Percentiles rank a stretch among this genome's conserved stretches.
These are phyloP conservation scores for Podocnemis expansa DNA, from an alignment of 2,113 vertebrate species.

Conservation along the genomic window DNA sequence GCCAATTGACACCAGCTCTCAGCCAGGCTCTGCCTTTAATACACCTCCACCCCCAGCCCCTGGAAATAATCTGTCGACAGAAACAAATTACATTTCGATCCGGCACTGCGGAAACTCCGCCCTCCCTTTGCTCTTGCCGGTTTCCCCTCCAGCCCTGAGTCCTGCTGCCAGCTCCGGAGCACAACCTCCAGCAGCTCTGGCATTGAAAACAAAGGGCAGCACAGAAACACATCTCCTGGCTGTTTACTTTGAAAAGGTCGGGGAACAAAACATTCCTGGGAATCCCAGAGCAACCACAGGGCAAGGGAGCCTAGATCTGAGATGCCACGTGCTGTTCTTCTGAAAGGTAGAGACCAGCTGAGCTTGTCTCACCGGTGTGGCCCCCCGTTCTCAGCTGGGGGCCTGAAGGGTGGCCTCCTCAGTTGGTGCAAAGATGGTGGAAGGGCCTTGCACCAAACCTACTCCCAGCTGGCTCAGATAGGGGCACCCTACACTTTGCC, in stretches of 20 bases:
- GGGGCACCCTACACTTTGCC: not conserved
- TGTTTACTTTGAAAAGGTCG: not conserved
- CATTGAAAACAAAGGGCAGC: not conserved
- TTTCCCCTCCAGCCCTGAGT: not conserved
- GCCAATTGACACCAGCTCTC: accelerated
- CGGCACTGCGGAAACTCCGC: accelerated
- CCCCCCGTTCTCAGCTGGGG: not conserved
- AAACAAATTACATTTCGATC: not conserved
- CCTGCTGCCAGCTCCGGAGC: no score
- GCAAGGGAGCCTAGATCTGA: not conserved
- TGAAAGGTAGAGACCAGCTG: not conserved
- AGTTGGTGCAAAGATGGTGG: not conserved
- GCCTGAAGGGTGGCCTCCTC: not conserved
- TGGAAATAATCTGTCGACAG: accelerated
- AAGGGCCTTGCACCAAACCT: not conserved
- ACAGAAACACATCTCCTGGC: accelerated
- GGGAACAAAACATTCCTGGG: not conserved
- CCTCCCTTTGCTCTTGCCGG: accelerated
- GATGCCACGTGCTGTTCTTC: not conserved
- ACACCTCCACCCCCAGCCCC: not conserved
- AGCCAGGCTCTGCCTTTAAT: not conserved
- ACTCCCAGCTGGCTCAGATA: not conserved
- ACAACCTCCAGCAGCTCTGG: not conserved
- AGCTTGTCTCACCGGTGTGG: not conserved
- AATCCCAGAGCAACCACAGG: not conserved